Evolutionary conservation across 2,113 vertebrate species (phyloP).

Genomic region (Canis aureus): DNA sequence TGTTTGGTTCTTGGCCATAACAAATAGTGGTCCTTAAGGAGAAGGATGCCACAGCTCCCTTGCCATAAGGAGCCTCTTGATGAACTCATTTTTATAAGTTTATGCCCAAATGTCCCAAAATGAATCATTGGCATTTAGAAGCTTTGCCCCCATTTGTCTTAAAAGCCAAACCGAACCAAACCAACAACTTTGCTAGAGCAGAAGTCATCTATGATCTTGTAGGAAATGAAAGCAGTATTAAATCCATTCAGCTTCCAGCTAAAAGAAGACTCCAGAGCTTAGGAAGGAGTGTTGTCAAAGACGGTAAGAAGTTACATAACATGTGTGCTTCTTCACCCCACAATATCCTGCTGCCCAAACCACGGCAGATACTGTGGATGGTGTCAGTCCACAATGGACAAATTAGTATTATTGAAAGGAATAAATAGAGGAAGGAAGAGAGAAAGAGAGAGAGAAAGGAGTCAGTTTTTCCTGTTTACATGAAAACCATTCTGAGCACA

Average conservation of each 20-base stretch:
- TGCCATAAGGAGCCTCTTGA: neutral
- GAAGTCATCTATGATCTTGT: slow-evolving; percentile 41
- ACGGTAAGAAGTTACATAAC: accelerated
- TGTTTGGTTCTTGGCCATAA: neutral
- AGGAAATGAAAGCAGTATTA: slow-evolving; percentile 30
- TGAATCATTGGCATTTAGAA: slow-evolving; percentile 1
- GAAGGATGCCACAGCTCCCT: neutral
- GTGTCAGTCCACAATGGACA: slow-evolving; percentile 66
- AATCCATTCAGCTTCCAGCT: slow-evolving; percentile 47
- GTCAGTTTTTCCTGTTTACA: slow-evolving; percentile 66
- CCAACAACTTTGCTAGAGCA: slow-evolving; percentile 8
- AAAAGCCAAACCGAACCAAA: neutral
- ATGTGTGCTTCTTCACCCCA: slow-evolving; percentile 58
- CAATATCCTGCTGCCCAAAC: neutral
- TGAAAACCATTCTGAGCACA: slow-evolving; percentile 58
- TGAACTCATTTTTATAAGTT: slow-evolving; percentile 33
- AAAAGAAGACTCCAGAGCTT: slow-evolving; percentile 43
- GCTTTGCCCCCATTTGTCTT: neutral
- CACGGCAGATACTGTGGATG: neutral
- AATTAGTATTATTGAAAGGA: neutral
- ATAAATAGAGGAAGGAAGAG: neutral
- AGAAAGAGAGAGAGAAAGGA: neutral
- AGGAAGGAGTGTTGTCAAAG: slow-evolving; percentile 38
- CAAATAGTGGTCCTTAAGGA: neutral
- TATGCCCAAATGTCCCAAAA: neutral